Evolutionary conservation across 2,888 invertebrate genomes (phyloP).

Genomic region (Meghimatium bilineatum): DNA sequence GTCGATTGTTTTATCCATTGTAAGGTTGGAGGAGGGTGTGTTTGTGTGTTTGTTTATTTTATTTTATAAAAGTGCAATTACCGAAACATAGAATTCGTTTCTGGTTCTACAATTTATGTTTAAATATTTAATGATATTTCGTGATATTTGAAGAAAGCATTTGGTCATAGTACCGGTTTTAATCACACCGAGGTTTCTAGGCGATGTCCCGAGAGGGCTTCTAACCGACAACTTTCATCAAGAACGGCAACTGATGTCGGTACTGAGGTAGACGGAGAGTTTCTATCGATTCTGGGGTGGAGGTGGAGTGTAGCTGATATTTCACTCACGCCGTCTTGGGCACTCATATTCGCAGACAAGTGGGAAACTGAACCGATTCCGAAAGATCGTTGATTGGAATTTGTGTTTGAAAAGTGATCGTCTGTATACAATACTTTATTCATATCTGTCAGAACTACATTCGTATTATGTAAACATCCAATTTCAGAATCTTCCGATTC

Average conservation of each 20-base stretch:
- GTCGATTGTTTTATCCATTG: too few species aligned
- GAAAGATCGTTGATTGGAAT: conserved; percentile 2
- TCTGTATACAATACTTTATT: neutral
- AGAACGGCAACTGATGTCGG: neutral
- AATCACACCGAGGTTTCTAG: conserved; percentile 28
- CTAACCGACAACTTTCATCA: neutral
- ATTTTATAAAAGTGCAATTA: too few species aligned
- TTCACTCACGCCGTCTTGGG: conserved; percentile 15
- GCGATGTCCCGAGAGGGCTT: neutral
- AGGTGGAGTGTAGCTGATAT: neutral
- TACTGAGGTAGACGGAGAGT: conserved; percentile 6
- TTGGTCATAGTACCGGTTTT: neutral
- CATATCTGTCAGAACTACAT: neutral
- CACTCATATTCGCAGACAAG: conserved; percentile 2
- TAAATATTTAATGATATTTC: too few species aligned
- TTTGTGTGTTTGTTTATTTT: too few species aligned
- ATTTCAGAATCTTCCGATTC: conserved; percentile 18
- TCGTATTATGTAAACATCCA: conserved; percentile 18
- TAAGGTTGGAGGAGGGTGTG: too few species aligned
- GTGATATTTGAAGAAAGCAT: too few species aligned
- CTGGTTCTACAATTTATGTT: too few species aligned
- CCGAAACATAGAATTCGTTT: too few species aligned
- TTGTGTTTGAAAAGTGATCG: conserved; percentile 18
- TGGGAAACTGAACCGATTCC: conserved; percentile 17
- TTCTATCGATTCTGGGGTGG: neutral